phyloP scores from a whole-genome alignment of 2,888 invertebrate species.

The Dioctria rufipes region DNA sequence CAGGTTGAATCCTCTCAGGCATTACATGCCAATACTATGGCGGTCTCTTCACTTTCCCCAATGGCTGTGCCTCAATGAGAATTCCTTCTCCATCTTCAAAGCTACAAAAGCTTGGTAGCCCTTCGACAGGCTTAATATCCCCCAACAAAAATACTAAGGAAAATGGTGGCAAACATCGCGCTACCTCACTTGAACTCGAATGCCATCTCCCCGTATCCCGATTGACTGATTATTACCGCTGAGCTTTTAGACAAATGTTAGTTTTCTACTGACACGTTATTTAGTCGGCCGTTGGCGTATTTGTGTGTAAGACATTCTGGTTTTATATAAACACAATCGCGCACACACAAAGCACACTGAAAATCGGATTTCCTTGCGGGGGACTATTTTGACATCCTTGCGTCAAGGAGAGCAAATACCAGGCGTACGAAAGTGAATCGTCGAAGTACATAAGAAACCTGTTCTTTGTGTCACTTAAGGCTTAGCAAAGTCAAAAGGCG shows the following conservation, averaged over 20 bases:
- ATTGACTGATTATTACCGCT: conserved; percentile 47
- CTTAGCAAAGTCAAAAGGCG: conserved; percentile 54
- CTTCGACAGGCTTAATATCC: conserved; percentile 19
- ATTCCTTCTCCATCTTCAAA: conserved; percentile 27
- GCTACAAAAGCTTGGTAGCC: conserved; percentile 38
- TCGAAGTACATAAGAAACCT: conserved; percentile 50
- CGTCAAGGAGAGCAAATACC: conserved; percentile 46
- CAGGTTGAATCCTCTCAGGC: conserved; percentile 3
- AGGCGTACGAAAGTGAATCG: conserved; percentile 52
- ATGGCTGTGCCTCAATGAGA: neutral
- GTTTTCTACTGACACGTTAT: conserved; percentile 34
- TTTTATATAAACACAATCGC: neutral
- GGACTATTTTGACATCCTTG: conserved; percentile 40
- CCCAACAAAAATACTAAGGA: conserved; percentile 12
- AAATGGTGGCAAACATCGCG: conserved; percentile 27
- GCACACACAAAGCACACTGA: neutral
- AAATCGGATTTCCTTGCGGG: conserved; percentile 21
- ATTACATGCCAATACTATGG: neutral
- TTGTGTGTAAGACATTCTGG: conserved; percentile 21
- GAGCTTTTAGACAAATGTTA: conserved; percentile 53
- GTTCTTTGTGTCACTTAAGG: conserved; percentile 52
- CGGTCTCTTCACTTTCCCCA: conserved; percentile 29
- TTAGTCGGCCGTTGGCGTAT: conserved; percentile 8
- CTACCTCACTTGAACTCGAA: neutral
- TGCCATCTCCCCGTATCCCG: neutral